phyloP scores from a whole-genome alignment of 2,888 invertebrate species.

The Apodemia mormo region DNA sequence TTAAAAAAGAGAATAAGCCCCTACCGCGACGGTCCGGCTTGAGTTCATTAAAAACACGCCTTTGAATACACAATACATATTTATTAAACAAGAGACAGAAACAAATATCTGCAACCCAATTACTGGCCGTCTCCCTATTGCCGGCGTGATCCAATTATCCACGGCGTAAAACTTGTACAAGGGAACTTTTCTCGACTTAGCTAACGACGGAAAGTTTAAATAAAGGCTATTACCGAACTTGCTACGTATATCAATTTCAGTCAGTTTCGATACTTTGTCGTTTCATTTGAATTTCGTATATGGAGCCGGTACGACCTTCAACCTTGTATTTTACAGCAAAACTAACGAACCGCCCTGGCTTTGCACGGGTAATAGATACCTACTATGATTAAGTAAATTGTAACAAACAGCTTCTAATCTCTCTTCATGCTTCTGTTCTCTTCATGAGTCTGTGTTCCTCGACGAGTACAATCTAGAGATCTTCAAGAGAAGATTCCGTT shows the following conservation, averaged over 20 bases:
- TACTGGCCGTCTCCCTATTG: background rate
- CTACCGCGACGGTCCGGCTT: background rate
- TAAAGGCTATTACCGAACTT: constrained; percentile 12
- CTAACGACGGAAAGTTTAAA: constrained; percentile 12
- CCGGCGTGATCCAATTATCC: constrained; percentile 14
- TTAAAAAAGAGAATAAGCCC: background rate
- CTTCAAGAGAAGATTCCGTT: too few relatives aligned
- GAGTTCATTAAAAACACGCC: background rate
- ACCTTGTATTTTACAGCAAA: too few relatives aligned
- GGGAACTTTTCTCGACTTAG: background rate
- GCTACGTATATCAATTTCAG: background rate
- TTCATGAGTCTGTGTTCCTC: too few relatives aligned
- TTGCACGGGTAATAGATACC: too few relatives aligned
- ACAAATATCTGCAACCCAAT: constrained; percentile 15
- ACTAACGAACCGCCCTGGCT: too few relatives aligned
- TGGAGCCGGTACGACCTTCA: too few relatives aligned
- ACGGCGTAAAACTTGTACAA: background rate
- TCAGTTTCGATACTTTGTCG: background rate
- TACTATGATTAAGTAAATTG: too few relatives aligned
- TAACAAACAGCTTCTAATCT: too few relatives aligned
- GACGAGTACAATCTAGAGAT: too few relatives aligned
- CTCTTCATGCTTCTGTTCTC: too few relatives aligned
- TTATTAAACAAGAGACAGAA: background rate
- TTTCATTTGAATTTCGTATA: background rate
- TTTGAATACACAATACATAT: background rate